Base-by-base conservation (phyloP, 2,113 vertebrate genomes). In the Austrofundulus limnaeus region DNA sequence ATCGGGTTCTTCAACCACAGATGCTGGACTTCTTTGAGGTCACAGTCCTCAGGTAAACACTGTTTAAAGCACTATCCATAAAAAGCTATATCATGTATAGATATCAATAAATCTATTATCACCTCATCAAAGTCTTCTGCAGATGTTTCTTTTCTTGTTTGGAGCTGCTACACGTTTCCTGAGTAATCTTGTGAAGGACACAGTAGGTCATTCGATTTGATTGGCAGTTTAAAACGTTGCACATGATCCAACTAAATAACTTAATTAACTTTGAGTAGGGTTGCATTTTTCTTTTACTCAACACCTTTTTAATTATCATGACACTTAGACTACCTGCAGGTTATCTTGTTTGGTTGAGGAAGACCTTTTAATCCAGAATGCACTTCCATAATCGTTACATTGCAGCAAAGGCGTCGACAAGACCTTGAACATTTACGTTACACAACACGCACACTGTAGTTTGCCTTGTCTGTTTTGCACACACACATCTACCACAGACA, bases 41-140 rank as follows among this genome's bases (percentile, higher is more conserved):
- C 81, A 70, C 81, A 63, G 83, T 90, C 85, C 90, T 90, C 90
- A 92, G 89, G 89, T 90, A 91, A 81, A 84, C 54, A 43, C 57
- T 74, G 70, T 81, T 62, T 49, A 28, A 19, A 80, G 75, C 66
- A 39, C 59, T 70, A 73, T 80, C 68, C 76, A 61, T 61, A 20
- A 82, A 17, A 72, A 59, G 28, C 69, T 15, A 82, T 61, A 45
- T 67, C 5, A 34, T 34, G 9, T 34, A 10, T 43, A n/a, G 1
- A n/a, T 43, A 1, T 47, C 52, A 81, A 85, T 88, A 88, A 85
- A 89, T 76, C 64, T 64, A 38, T 46, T 74, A 73, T 70, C 64
- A 59, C 57, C 50, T 28, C n/a, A 76, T 15, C 43, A 31, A 13
- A 4, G 46, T 48, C 34, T 70, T 19, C 15, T 3, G 3, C 46